Evolutionary conservation across 2,113 vertebrate species (phyloP).

Genomic region (Ammodytes marinus): DNA sequence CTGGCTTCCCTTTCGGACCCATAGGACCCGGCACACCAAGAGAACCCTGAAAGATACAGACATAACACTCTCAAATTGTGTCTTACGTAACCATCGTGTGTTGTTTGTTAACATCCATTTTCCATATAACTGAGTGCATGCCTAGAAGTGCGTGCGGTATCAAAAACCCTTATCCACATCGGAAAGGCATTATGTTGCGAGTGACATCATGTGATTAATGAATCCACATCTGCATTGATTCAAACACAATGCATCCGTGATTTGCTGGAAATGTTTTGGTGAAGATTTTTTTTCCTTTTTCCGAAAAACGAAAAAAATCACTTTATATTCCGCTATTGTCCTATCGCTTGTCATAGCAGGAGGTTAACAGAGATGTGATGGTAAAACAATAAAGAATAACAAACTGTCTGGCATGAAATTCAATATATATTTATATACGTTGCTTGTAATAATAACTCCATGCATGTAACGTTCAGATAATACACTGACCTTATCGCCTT

Average conservation of each 20-base stretch:
- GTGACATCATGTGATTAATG: conserved; percentile 39
- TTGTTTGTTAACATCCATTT: background rate
- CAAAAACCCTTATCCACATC: background rate
- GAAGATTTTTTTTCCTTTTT: conserved; percentile 9
- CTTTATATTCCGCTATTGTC: background rate
- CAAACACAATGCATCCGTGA: background rate
- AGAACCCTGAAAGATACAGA: conserved; percentile 85
- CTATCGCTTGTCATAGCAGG: background rate
- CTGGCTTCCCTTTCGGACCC: conserved; percentile 92
- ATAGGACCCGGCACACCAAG: conserved; percentile 89
- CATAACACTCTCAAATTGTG: conserved; percentile 29
- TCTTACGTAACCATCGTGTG: background rate
- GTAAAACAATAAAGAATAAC: background rate
- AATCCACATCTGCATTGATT: conserved; percentile 18
- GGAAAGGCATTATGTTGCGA: conserved; percentile 6
- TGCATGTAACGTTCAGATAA: background rate
- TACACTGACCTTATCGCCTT: conserved; percentile 93
- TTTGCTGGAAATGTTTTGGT: conserved; percentile 8
- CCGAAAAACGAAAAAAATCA: background rate
- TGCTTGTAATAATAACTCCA: background rate
- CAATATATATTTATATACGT: background rate
- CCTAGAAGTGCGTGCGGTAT: background rate
- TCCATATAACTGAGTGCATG: background rate
- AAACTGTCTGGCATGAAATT: background rate
- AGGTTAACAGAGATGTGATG: background rate